Percentiles rank a stretch among this genome's conserved stretches.
Evolutionary conservation across 2,113 vertebrate species (phyloP).

Genomic region (Mustelus asterias): DNA sequence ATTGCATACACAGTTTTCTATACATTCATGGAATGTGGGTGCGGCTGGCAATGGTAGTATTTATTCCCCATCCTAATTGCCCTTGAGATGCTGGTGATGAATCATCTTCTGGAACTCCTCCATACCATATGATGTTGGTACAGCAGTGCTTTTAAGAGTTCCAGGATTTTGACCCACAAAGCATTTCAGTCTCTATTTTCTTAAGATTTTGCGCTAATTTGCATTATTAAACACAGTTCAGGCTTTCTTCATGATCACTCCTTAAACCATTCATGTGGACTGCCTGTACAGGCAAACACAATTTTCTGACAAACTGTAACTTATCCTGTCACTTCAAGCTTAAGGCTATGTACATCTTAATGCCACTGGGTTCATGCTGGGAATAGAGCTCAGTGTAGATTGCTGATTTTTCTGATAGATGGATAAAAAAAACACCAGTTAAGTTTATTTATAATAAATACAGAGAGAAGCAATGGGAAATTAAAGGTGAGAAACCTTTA

Average conservation of each 20-base stretch:
- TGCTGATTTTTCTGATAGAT: neutral
- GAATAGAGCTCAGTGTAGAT: neutral
- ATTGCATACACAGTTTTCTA: neutral
- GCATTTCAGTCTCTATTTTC: neutral
- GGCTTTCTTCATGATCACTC: neutral
- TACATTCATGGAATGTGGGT: too few species aligned
- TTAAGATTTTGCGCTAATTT: neutral
- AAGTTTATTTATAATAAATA: neutral
- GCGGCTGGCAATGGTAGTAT: too few species aligned
- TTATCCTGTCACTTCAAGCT: neutral
- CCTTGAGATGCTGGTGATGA: too few species aligned
- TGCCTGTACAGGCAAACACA: neutral
- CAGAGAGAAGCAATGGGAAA: neutral
- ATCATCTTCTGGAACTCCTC: too few species aligned
- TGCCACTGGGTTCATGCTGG: neutral
- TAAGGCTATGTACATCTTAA: neutral
- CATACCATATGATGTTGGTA: too few species aligned
- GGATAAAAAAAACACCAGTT: neutral
- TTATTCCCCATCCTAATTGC: too few species aligned
- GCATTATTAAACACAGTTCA: neutral
- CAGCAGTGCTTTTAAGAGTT: too few species aligned
- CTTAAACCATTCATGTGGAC: neutral
- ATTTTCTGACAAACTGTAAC: neutral
- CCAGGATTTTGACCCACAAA: neutral
- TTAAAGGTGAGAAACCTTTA: too few species aligned